Evolutionary conservation across 2,113 vertebrate species (phyloP).

Genomic region (Cariama cristata): DNA sequence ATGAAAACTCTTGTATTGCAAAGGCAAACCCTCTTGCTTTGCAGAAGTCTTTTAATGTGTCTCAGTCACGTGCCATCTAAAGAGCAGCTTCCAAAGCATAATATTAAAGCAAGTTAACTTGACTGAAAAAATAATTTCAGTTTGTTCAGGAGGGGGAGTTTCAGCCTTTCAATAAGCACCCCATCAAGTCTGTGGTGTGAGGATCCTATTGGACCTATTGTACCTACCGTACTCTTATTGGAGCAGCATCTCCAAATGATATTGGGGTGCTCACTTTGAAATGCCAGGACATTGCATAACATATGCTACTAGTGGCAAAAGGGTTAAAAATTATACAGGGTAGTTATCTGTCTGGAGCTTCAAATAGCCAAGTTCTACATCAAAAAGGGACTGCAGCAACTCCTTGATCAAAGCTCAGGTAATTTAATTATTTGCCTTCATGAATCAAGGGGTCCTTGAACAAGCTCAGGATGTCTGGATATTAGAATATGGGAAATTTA

Average conservation of each 20-base stretch:
- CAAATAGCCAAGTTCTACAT: conserved; percentile 35
- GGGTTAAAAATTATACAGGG: conserved; percentile 5
- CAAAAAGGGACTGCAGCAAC: conserved; percentile 21
- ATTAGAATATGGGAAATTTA: conserved; percentile 56
- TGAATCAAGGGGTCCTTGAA: conserved; percentile 49
- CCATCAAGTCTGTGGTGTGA: neutral
- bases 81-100: neutral
- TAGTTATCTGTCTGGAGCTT: neutral
- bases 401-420: conserved; percentile 65
- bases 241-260: neutral
- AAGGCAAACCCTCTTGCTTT: neutral
- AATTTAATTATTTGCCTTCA: conserved; percentile 70
- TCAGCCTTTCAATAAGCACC: neutral
- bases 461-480: conserved; percentile 25
- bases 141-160: neutral
- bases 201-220: neutral
- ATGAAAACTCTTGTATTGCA: neutral
- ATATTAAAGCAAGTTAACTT: neutral
- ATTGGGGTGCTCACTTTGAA: neutral
- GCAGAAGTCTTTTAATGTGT: neutral
- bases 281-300: neutral
- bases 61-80: neutral
- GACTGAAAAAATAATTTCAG: neutral
- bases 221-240: neutral
- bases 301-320: neutral